These are phyloP conservation scores for Ormyrus rosae DNA, from an alignment of 2,888 invertebrate genomes.

Conservation along the genomic window DNA sequence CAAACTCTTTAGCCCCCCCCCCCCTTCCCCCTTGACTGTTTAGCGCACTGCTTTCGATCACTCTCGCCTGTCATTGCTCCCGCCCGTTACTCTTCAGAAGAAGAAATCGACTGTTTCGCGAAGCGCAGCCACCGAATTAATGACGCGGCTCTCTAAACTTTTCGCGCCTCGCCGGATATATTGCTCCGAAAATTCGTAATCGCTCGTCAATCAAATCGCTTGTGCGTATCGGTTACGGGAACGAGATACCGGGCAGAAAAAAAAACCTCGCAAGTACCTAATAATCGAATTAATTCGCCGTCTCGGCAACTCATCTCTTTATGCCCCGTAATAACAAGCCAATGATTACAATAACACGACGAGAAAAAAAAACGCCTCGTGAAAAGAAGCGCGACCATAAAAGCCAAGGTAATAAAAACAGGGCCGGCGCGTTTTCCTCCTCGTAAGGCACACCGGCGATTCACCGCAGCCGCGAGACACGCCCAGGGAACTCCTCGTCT, in stretches of 20 bases:
- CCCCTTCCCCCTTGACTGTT: neutral
- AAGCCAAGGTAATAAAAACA: conserved; percentile 48
- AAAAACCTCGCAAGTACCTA: conserved; percentile 23
- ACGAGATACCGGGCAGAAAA: neutral
- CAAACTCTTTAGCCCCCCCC: neutral
- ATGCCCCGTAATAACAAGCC: conserved; percentile 33
- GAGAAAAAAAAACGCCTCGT: conserved; percentile 1
- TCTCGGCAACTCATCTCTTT: conserved; percentile 14
- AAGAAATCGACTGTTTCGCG: conserved; percentile 54
- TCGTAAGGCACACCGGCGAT: neutral
- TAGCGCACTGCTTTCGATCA: conserved; percentile 11
- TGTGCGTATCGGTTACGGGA: neutral
- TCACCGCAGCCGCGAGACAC: conserved; percentile 5
- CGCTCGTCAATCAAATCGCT: neutral
- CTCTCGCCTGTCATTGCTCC: neutral
- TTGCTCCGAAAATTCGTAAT: neutral
- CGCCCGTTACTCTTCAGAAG: conserved; percentile 48
- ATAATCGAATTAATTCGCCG: conserved; percentile 38
- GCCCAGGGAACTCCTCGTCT: conserved; percentile 19
- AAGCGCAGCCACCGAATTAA: conserved; percentile 46
- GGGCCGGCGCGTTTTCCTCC: conserved; percentile 36
- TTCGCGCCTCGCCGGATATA: neutral
- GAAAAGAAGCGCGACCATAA: conserved; percentile 38
- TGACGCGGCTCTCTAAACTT: conserved; percentile 35
- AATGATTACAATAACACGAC: conserved; percentile 39